These are phyloP conservation scores for Drosophila barbarae DNA, from an alignment of 2,888 invertebrate species.

Conservation along the genomic window DNA sequence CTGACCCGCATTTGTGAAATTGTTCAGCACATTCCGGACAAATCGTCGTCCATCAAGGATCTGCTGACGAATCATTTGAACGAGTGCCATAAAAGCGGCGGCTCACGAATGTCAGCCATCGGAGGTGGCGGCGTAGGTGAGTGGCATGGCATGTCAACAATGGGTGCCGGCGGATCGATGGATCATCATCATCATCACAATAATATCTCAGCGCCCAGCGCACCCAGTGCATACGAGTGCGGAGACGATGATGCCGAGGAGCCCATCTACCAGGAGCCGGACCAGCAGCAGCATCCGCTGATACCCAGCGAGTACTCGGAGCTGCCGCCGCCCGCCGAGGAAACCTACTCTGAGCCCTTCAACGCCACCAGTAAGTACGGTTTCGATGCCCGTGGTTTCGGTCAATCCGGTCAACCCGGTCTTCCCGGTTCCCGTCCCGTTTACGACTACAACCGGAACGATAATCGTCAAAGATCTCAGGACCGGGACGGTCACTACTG, in stretches of 20 bases:
- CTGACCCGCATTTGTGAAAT: background rate
- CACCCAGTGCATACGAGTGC: conserved; percentile 7
- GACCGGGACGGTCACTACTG: background rate
- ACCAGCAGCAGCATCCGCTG: conserved; percentile 64
- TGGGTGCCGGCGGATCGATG: background rate
- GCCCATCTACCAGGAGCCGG: conserved; percentile 75
- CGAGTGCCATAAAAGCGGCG: conserved; percentile 3
- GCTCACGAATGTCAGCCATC: background rate
- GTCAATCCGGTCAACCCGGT: background rate
- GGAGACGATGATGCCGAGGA: conserved; percentile 33
- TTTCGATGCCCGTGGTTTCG: background rate
- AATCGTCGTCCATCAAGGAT: background rate
- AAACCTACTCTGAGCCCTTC: conserved; percentile 74
- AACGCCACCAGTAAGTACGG: conserved; percentile 72
- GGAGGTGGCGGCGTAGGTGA: background rate
- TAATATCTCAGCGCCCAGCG: conserved; percentile 29
- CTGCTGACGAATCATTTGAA: conserved; percentile 11
- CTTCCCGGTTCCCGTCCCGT: background rate
- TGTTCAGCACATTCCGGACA: background rate
- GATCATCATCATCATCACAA: background rate
- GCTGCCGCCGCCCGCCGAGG: conserved; percentile 28
- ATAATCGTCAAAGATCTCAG: background rate
- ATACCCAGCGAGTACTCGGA: conserved; percentile 48
- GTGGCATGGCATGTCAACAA: background rate
- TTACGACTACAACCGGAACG: conserved; percentile 12